Evolutionary conservation across 2,797 vertebrate genomes (phyloP).

Genomic region (Parauchenoglanis punctatus): DNA sequence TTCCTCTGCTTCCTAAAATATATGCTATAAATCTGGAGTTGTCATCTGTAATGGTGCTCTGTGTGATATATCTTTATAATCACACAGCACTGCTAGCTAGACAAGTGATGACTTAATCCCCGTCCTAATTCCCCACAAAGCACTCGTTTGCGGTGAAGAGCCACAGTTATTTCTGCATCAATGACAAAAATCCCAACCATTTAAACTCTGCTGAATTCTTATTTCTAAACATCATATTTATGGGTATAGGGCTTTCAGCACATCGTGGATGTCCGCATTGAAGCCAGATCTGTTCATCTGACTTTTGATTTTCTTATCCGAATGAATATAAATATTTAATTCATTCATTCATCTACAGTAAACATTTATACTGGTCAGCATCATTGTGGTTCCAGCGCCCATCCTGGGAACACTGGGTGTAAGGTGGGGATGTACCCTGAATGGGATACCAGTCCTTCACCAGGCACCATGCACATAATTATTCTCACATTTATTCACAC

Average conservation of each 20-base stretch:
- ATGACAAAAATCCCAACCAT: conserved; percentile 38
- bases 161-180: conserved; percentile 42
- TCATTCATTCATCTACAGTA: not conserved
- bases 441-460: not conserved
- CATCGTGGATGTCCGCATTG: not conserved
- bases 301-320: conserved; percentile 29
- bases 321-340: not conserved
- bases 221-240: conserved; percentile 35
- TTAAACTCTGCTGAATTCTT: conserved; percentile 35
- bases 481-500: not conserved
- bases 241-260: conserved; percentile 25
- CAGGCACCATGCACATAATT: not conserved
- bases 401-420: not conserved
- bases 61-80: conserved; percentile 57
- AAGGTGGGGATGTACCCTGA: not conserved
- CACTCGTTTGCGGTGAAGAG: conserved; percentile 44
- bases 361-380: not conserved
- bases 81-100: conserved; percentile 50
- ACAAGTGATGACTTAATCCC: conserved; percentile 59
- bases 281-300: conserved; percentile 12
- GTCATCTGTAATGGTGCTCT: conserved; percentile 42
- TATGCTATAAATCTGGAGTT: conserved; percentile 38
- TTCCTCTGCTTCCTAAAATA: conserved; percentile 45
- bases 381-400: not conserved
- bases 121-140: conserved; percentile 54